Conservation (phyloP, 2,113 vertebrate genomes). For the Mellivora capensis region DNA sequence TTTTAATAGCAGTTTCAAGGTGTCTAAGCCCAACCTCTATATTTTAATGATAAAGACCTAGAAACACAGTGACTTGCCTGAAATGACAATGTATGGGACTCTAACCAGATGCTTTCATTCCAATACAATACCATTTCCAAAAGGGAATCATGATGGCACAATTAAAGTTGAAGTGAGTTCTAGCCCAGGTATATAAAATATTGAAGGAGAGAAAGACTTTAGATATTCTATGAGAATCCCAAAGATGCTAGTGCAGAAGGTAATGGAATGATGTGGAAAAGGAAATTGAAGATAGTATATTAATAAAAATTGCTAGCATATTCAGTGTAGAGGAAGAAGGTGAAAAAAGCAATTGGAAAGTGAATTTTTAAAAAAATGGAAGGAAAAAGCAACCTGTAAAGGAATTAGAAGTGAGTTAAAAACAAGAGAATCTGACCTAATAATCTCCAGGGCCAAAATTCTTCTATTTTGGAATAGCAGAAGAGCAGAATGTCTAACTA, state of each 20-base stretch:
- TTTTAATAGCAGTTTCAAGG: not conserved
- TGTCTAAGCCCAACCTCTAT: not conserved
- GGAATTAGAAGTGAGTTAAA: not conserved
- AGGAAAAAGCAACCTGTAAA: not conserved
- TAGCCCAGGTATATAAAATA: not conserved
- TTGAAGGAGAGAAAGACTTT: not conserved
- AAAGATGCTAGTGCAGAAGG: not conserved
- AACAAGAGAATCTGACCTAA: not conserved
- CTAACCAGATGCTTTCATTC: not conserved
- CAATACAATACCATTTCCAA: not conserved
- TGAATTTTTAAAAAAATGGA: not conserved
- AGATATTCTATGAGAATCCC: not conserved
- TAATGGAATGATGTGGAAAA: not conserved
- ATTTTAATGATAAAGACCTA: not conserved
- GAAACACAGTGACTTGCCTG: not conserved
- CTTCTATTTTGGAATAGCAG: not conserved
- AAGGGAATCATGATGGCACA: not conserved
- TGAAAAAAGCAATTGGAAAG: not conserved
- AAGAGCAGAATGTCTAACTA: not conserved
- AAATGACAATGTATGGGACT: not conserved
- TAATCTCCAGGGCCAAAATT: not conserved
- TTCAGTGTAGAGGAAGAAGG: not conserved
- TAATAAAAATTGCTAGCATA: not conserved
- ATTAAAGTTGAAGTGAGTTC: not conserved
- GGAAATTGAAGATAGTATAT: not conserved